Conservation (phyloP, 64 coral and sea anemone genomes). For the Acropora tenuis region DNA sequence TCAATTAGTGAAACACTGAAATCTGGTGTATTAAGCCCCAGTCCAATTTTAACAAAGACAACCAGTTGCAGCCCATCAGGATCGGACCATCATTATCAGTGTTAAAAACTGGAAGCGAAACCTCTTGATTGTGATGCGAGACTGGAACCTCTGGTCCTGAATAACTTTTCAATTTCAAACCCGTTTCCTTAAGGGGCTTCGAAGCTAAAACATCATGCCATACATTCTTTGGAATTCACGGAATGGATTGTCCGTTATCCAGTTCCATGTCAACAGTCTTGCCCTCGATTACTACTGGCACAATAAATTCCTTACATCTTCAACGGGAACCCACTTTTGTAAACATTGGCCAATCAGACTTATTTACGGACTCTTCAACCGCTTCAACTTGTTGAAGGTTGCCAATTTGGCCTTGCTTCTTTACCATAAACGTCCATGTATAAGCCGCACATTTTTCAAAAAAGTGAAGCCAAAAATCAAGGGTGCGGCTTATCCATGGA, state of each 20-base stretch:
- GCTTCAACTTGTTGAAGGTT: not conserved
- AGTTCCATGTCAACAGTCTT: not conserved
- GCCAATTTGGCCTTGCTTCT: not conserved
- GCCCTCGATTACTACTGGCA: not conserved
- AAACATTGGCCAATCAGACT: conserved; percentile 3
- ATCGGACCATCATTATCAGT: conserved; percentile 19
- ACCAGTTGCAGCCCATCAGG: not conserved
- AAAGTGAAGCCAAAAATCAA: no score
- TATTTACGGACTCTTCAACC: not conserved
- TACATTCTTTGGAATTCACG: conserved; percentile 26
- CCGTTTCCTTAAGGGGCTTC: no score
- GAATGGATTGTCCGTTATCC: not conserved
- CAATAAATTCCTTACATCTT: not conserved
- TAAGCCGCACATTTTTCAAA: no score
- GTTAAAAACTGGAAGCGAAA: not conserved
- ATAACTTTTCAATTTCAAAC: not conserved
- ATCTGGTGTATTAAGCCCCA: not conserved
- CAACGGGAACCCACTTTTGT: not conserved
- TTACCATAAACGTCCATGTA: not conserved
- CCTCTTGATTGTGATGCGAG: no score
- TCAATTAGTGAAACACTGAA: not conserved
- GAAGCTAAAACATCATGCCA: not conserved
- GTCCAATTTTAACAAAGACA: conserved; percentile 8
- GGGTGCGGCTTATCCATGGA: no score
- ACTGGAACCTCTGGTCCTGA: not conserved